Evolutionary conservation across 1,140 invertebrate species (phyloP).

Genomic region (Laupala kohalensis): DNA sequence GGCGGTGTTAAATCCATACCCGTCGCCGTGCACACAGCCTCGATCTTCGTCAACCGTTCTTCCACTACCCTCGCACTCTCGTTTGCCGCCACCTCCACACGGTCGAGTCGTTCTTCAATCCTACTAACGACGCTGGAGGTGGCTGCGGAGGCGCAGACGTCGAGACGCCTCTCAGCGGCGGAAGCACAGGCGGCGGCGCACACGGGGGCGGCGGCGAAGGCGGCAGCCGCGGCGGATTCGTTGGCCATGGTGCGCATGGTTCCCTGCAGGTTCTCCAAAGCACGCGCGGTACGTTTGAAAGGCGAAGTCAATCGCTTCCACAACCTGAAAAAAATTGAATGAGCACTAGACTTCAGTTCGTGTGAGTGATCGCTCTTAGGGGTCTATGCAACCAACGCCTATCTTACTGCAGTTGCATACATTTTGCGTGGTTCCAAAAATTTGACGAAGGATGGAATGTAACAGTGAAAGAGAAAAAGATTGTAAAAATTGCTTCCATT

Average conservation of each 20-base stretch:
- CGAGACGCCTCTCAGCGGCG: background rate
- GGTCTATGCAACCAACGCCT: too few species aligned
- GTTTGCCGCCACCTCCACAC: background rate
- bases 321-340: conserved; percentile 3
- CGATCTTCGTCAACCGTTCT: background rate
- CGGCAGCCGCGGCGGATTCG: conserved; percentile 8
- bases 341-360: too few species aligned
- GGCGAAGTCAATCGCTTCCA: conserved; percentile 10
- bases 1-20: background rate
- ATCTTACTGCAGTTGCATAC: too few species aligned
- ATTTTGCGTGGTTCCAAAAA: too few species aligned
- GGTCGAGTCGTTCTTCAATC: conserved; percentile 1
- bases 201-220: conserved; percentile 2
- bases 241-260: conserved; percentile 2
- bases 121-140: conserved; percentile 4
- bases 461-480: too few species aligned
- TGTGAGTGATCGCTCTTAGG: too few species aligned
- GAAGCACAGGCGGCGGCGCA: background rate
- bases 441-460: too few species aligned
- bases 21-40: background rate
- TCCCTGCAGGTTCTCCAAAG: conserved; percentile 10
- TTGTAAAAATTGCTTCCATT: too few species aligned
- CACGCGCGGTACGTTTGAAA: conserved; percentile 12
- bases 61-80: background rate
- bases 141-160: background rate